These are phyloP conservation scores for Apodemus agrarius DNA, from an alignment of 2,797 vertebrate species.

Conservation along the genomic window DNA sequence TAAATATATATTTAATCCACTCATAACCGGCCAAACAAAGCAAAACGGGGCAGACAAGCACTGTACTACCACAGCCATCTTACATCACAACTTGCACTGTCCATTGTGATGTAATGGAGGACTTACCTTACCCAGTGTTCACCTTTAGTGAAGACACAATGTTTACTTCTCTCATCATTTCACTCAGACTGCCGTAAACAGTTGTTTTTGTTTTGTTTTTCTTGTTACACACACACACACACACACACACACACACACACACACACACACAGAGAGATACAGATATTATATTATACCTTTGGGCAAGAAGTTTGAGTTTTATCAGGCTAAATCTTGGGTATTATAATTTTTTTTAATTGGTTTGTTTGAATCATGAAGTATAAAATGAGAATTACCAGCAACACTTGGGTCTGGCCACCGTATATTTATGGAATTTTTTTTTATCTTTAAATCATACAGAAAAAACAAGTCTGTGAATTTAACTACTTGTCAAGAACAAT, in stretches of 20 bases:
- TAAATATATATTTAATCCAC: conserved; percentile 97
- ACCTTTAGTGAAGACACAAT: conserved; percentile 88
- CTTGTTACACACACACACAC: conserved; percentile 85
- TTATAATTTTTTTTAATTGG: conserved; percentile 55
- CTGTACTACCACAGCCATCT: conserved; percentile 98
- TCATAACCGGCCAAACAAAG: conserved; percentile 99
- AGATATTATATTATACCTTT: conserved; percentile 94
- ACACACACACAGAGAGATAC: background rate
- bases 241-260: conserved; percentile 81
- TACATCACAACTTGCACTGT: conserved; percentile 95
- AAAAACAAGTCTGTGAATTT: conserved; percentile 66
- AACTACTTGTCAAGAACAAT: conserved; percentile 59
- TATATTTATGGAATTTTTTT: conserved; percentile 41
- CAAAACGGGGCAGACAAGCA: conserved; percentile 99
- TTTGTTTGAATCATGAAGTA: conserved; percentile 6
- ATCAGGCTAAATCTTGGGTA: conserved; percentile 65
- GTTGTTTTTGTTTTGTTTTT: conserved; percentile 75
- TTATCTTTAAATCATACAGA: conserved; percentile 51
- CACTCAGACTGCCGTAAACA: conserved; percentile 86
- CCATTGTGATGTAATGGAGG: conserved; percentile 95
- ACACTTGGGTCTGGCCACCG: conserved; percentile 41
- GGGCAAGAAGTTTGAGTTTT: conserved; percentile 89
- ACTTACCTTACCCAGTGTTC: conserved; percentile 93
- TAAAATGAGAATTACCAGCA: conserved; percentile 57
- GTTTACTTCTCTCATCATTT: conserved; percentile 88